A percentile compares a stretch with the other conserved stretches of the same genome.
Conservation (phyloP, 2,113 vertebrate species). For the Etheostoma cragini region DNA sequence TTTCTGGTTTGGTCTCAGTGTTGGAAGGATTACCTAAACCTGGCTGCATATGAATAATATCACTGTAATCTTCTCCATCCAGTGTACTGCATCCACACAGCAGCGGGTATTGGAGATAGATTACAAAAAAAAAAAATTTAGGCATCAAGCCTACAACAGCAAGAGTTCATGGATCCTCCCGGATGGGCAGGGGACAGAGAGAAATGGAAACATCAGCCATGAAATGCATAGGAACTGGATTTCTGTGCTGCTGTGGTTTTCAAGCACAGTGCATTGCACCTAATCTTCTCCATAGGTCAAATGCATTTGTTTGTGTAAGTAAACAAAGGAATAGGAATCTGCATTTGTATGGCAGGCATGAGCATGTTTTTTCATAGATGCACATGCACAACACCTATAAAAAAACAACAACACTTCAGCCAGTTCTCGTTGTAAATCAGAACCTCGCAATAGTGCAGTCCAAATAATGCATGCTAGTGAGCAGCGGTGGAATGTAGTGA, state of each 20-base stretch:
- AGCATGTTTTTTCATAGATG: slow-evolving; percentile 9
- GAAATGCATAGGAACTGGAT: slow-evolving; percentile 45
- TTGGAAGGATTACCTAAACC: slow-evolving; percentile 83
- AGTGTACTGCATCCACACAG: slow-evolving; percentile 56
- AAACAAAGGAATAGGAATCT: slow-evolving; percentile 10
- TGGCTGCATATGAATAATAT: slow-evolving; percentile 83
- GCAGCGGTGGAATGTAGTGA: too few species aligned
- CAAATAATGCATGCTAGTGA: slow-evolving; percentile 23
- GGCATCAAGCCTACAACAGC: slow-evolving; percentile 52
- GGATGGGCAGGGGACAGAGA: slow-evolving; percentile 39
- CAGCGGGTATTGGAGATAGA: slow-evolving; percentile 66
- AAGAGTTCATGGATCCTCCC: slow-evolving; percentile 49
- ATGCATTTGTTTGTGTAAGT: slow-evolving; percentile 26
- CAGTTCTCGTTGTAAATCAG: slow-evolving; percentile 6
- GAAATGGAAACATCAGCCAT: slow-evolving; percentile 52
- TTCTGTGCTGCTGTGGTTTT: slow-evolving; percentile 35
- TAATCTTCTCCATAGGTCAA: slow-evolving; percentile 49
- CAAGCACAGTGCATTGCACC: slow-evolving; percentile 7
- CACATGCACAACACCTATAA: slow-evolving; percentile 9
- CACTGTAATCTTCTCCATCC: slow-evolving; percentile 78
- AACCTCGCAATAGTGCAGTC: slow-evolving; percentile 8
- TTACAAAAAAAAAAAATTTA: slow-evolving; percentile 56
- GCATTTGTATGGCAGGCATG: slow-evolving; percentile 32
- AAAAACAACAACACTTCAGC: slow-evolving; percentile 9
- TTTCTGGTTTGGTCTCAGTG: slow-evolving; percentile 79